These are phyloP conservation scores for Papilio xuthus DNA, from an alignment of 1,140 invertebrate species.

Conservation along the genomic window DNA sequence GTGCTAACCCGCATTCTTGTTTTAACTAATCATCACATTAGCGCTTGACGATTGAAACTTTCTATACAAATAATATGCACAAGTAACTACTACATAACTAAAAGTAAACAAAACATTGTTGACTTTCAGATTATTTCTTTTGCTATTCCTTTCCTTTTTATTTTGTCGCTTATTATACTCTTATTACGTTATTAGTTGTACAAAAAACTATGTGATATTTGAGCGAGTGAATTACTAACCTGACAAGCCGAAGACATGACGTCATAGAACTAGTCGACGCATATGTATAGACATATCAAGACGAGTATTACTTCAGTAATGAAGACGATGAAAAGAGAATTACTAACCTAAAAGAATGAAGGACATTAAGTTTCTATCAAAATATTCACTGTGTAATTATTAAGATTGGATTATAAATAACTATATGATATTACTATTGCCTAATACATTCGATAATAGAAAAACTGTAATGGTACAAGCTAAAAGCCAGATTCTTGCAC, in stretches of 20 bases:
- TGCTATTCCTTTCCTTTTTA: not conserved
- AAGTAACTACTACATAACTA: conserved; percentile 1
- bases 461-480: conserved; percentile 17
- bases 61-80: conserved; percentile 33
- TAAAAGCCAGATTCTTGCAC: conserved; percentile 37
- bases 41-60: conserved; percentile 20
- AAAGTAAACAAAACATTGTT: not conserved
- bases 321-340: too few relatives aligned
- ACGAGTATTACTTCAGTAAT: too few relatives aligned
- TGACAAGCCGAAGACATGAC: too few relatives aligned
- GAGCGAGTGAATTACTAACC: too few relatives aligned
- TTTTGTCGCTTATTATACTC: conserved; percentile 49
- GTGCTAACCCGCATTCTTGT: conserved; percentile 28
- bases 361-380: too few relatives aligned
- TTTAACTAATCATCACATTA: conserved; percentile 36
- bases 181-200: not conserved
- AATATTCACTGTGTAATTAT: not conserved
- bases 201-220: too few relatives aligned
- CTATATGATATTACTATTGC: conserved; percentile 29
- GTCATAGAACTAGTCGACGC: too few relatives aligned
- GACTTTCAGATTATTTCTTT: not conserved
- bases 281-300: too few relatives aligned
- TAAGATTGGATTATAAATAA: not conserved
- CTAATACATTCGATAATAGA: conserved; percentile 31
- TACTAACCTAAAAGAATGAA: too few relatives aligned